Base-by-base conservation (phyloP, 2,888 invertebrate genomes). In the Octodonta nipae region DNA sequence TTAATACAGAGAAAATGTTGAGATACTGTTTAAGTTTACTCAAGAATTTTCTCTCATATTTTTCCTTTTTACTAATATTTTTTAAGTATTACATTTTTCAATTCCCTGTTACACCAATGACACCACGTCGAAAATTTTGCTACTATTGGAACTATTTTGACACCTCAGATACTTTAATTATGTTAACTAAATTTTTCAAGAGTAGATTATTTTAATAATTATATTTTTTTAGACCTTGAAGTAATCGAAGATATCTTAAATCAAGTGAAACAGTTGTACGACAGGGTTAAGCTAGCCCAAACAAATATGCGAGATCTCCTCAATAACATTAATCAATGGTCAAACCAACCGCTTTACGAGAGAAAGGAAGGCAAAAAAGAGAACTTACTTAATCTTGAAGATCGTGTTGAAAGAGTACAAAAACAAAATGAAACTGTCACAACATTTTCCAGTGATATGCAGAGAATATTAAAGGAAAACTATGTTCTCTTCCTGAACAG, bases 401-500 rank as follows among this genome's bases (percentile, higher is more conserved):
- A 77, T 44, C 60, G 71, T 11, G 56, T 61, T 4, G 66, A 68
- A 3, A 64, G 73, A 42, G 64, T 73, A 12, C 50, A 65, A 13
- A 63, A 57, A 36, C 65, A 78, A 55, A 75, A 63, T 39, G 48
- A 51, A 1, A 56, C 59, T 33, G 61, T 72, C n/a, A 41, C 51
- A 1, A 54, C 54, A 1, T 71, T 76, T 12, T 71, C 72, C 15
- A 55, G 56, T 4, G 68, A 76, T 35, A 68, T 83, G 22, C 54
- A 66, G 37, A 52, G 64, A 4, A 60, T 78, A 10, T 61, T 84
- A 38, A 62, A 64, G 15, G 65, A 72, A 3, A 84, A 85, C 58
- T 76, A 75, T 43, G 71, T 71, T 34, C 52, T 84, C 3, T 79
- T 78, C 48, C 77, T 79, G 46, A 75, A 82, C 47, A 65, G 78